Base-by-base conservation (phyloP, 53 echinoderm and acorn worm species). In the Paracentrotus lividus region DNA sequence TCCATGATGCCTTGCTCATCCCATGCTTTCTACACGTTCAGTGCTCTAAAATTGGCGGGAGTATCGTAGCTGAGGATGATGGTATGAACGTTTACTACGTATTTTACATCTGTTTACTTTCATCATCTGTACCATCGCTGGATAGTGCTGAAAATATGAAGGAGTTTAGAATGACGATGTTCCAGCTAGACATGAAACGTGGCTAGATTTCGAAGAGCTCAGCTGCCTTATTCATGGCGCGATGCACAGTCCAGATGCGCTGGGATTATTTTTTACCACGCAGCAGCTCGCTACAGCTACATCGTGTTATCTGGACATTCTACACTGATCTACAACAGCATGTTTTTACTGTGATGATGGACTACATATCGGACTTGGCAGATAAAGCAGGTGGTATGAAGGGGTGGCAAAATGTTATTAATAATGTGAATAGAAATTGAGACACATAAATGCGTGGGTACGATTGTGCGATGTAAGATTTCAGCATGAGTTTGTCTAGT, bases 11-110 rank as follows among this genome's bases (percentile, higher is more conserved):
- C 81, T 8, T 81, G 81, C 81, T 47, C 81, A 81, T 81, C 81
- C 81, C 81, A 45, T 44, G 26, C 44, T 27, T 45, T 36, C 81
- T 43, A 45, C 45, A 14, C 9, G 16, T 26, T 81, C 81, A n/a
- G 81, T 47, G 47, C 49, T 78, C 47, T 24, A 26, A 81, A 47
- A 45, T 81, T 81, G 81, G 81, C 81, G 81, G 81, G 81, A 81
- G 76, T 81, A 47, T n/a, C 12, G 47, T 47, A 45, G 24, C 27
- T 3, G 24, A 81, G n/a, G 47, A n/a, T 81, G 44, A 45, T 81
- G 81, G 47, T 44, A 45, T 44, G 81, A 26, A 47, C 81, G 14
- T 49, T 47, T 45, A 81, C 12, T 47, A 47, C n/a, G 24, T 45
- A 13, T 9, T 81, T 47, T 81, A 49, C n/a, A 47, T 27, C 8